Percentiles rank a stretch among this genome's conserved stretches.
Evolutionary conservation across 2,888 invertebrate species (phyloP).

Genomic region (Phortica magna): DNA sequence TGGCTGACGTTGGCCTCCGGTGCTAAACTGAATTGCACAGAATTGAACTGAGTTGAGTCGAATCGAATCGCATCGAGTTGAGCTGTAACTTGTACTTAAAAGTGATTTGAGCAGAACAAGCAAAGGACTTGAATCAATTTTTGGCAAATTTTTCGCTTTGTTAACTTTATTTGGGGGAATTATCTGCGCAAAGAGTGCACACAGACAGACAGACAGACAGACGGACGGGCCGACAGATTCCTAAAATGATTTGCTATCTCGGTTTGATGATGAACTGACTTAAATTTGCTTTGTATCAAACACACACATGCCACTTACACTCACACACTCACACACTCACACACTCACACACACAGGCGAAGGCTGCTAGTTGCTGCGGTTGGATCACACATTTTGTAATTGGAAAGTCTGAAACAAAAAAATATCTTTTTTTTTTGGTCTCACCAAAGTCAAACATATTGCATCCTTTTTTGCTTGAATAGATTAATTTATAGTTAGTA

Average conservation of each 20-base stretch:
- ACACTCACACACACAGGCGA: too few species aligned
- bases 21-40: neutral
- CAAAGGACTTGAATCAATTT: conserved; percentile 24
- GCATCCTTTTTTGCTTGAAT: too few species aligned
- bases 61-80: neutral
- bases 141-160: conserved; percentile 9
- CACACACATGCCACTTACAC: too few species aligned
- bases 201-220: neutral
- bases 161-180: conserved; percentile 16
- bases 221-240: neutral
- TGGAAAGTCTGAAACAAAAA: too few species aligned
- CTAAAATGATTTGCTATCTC: conserved; percentile 12
- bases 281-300: neutral
- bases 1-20: neutral
- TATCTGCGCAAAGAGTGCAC: neutral
- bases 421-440: too few species aligned
- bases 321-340: too few species aligned
- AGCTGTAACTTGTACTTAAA: neutral
- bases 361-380: too few species aligned
- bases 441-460: too few species aligned
- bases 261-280: conserved; percentile 9
- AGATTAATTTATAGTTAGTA: too few species aligned
- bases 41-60: neutral
- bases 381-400: too few species aligned
- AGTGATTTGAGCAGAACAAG: neutral